A percentile compares a stretch with the other conserved stretches of the same genome.
Conservation (phyloP, 1,140 invertebrate genomes). For the Euwallacea fornicatus region DNA sequence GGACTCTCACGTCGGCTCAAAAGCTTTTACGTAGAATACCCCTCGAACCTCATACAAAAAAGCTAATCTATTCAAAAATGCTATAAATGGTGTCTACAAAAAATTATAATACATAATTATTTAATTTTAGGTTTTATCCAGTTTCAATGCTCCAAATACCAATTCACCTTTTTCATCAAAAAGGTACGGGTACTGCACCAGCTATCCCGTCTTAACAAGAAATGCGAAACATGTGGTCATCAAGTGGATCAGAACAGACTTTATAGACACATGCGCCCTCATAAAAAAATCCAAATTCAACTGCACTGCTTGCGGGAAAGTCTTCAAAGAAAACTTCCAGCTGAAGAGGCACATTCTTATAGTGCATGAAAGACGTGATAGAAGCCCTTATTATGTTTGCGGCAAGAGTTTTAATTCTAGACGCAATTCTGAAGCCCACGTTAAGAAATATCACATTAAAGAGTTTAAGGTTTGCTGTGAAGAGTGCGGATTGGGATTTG, state of each 20-base stretch:
- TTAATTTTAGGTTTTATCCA: too few relatives aligned
- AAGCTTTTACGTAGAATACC: too few relatives aligned
- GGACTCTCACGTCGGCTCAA: too few relatives aligned
- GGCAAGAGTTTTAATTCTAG: constrained; percentile 67
- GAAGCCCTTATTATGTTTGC: constrained; percentile 47
- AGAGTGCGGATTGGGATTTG: constrained; percentile 44
- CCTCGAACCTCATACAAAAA: too few relatives aligned
- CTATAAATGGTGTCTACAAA: too few relatives aligned
- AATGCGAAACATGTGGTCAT: background rate
- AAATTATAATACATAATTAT: too few relatives aligned
- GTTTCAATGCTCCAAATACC: too few relatives aligned
- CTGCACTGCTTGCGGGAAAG: constrained; percentile 43
- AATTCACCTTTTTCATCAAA: too few relatives aligned
- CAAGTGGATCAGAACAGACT: background rate
- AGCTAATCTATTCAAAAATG: too few relatives aligned
- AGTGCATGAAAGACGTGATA: constrained; percentile 39
- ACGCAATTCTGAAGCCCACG: constrained; percentile 65
- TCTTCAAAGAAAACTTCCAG: constrained; percentile 40
- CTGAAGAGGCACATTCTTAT: constrained; percentile 36
- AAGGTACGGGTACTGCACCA: too few relatives aligned
- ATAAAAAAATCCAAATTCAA: constrained; percentile 3
- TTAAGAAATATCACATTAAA: constrained; percentile 59
- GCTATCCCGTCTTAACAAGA: background rate
- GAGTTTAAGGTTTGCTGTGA: constrained; percentile 49
- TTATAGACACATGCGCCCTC: background rate